Evolutionary conservation across 2,888 invertebrate genomes (phyloP), one percentile per base, ranked within the genome.

Genomic region (Orthosia incerta): DNA sequence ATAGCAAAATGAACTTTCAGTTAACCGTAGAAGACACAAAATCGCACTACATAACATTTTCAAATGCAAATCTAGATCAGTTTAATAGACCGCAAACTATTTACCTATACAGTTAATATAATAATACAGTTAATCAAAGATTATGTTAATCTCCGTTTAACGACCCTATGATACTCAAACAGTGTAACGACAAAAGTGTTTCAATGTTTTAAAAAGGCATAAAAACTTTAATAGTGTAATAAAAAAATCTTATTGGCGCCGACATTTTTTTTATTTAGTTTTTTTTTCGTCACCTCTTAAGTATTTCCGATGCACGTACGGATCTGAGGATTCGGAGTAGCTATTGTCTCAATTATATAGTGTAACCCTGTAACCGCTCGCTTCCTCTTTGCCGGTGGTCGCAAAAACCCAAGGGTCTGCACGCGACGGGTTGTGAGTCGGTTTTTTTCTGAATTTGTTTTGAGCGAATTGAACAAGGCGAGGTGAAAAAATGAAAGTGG

Each of bases 271-370:
- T 13, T 48, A 5, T 71, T 71, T 71, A 80, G 77, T 76, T 85
- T 86, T 45, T 82, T 74, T 74, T 69, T 84, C 80, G 83, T 88
- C 88, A 87, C 80, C 82, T 69, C 79, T 86, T 84, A 86, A 89
- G 87, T 82, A 90, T 92, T 93, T 93, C 92, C 92, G 93, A 90
- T 88, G 72, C 89, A 89, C 89, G 89, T 87, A 81, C 82, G 76
- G 77, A 78, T 70, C 39, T 79, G 15, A 51, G 20, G 50, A 71
- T 75, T 83, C 76, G 15, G 73, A 67, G 81, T 79, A 80, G 86
- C 89, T 90, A 92, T 94, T 91, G 93, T 91, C 92, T 93, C 93
- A 93, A 95, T 95, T 94, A 95, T 93, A 85, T 86, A 88, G 87
- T 84, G 23, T 55, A 59, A 45, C 23, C 20, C 26, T 53, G 88